Base-by-base conservation (phyloP, 2,888 invertebrate genomes). In the Conistra vaccinii region DNA sequence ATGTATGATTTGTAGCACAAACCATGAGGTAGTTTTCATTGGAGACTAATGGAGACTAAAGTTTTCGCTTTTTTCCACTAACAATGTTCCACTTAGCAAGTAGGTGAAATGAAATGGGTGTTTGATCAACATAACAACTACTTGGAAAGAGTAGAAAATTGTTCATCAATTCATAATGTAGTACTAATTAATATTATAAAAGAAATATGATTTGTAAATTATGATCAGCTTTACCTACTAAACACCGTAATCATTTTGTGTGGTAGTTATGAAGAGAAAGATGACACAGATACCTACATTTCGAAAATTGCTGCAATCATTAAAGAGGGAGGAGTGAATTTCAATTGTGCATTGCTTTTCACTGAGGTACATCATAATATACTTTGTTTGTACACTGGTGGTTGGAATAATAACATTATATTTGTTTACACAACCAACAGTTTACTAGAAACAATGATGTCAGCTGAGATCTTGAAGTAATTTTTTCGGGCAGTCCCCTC, bases 81-180 rank as follows among this genome's bases (percentile, higher is more conserved):
- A 76, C 75, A 83, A 73, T 91, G 92, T 89, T 79, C 91, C 83
- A 92, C 81, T 91, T 91, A 89, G 66, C 78, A 94, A 89, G 89
- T 94, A 92, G 93, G 93, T 92, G 89, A 91, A 90, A 83, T 89
- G 89, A 86, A 89, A 93, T 93, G 93, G 93, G 90, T 93, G 85
- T 91, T 89, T 94, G 90, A 91, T 89, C 92, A 92, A 86, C 83
- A 68, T 91, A 90, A 90, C 84, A 86, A 84, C 85, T 81, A 67
- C 77, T 67, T 78, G 73, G 78, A 82, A 85, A 81, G 9, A 63
- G 29, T 67, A 84, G 72, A 82, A 78, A 72, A 75, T 69, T 26
- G 53, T 32, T 63, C 55, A 67, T 68, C 7, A 65, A 35, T 68
- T 67, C 17, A 0, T 69, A 69, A 57, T 73, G 42, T 26, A 42